phyloP scores from a whole-genome alignment of 2,113 vertebrate species.

The Sardina pilchardus region DNA sequence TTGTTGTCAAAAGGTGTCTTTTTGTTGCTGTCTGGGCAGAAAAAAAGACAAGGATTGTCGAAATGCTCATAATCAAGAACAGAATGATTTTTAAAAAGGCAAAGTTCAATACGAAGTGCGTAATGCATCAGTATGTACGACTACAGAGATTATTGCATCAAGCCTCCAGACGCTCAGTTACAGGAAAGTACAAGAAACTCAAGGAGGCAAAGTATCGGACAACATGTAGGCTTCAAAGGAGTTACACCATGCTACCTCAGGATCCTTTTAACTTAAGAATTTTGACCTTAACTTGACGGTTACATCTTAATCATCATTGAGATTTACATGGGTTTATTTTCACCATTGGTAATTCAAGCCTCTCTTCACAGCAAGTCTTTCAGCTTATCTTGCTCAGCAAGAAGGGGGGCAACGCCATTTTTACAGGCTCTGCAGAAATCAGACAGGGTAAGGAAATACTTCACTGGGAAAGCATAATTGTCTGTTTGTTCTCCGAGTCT shows the following conservation, averaged over 20 bases:
- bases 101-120: neutral
- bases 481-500: neutral
- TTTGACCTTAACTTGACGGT: neutral
- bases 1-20: neutral
- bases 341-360: neutral
- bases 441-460: neutral
- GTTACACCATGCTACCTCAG: neutral
- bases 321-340: neutral
- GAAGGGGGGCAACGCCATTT: neutral
- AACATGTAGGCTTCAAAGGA: neutral
- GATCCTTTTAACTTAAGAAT: neutral
- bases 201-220: neutral
- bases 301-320: neutral
- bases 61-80: conserved; percentile 32
- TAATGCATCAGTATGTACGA: neutral
- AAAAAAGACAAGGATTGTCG: conserved; percentile 15
- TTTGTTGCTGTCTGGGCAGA: conserved; percentile 28
- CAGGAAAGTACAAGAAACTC: neutral
- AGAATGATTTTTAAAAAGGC: neutral
- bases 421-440: neutral
- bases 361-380: neutral
- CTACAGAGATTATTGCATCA: neutral
- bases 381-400: neutral
- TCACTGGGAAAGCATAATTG: neutral
- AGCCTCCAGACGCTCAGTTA: neutral